Conservation (phyloP, 2,113 vertebrate species). For the Hypocryptadius cinnamomeus region DNA sequence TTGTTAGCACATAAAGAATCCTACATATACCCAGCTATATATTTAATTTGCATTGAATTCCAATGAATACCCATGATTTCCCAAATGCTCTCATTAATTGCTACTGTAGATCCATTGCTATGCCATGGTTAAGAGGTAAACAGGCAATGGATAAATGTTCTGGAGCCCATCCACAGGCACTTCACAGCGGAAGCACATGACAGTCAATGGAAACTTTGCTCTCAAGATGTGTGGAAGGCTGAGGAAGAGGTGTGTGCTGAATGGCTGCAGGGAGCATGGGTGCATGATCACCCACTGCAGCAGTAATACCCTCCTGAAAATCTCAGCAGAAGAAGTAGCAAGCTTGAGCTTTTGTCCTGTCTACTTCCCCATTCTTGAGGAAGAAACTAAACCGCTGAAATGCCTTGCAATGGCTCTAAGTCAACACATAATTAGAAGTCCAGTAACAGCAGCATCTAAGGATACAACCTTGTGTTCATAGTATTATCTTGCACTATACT, state of each 20-base stretch:
- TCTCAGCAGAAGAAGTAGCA: not conserved
- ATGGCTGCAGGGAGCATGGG: not conserved
- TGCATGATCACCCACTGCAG: not conserved
- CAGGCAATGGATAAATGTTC: not conserved
- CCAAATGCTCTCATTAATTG: not conserved
- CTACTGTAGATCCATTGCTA: not conserved
- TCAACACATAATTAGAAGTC: not conserved
- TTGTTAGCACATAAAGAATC: not conserved
- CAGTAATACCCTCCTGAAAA: not conserved
- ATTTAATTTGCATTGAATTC: constrained; percentile 31
- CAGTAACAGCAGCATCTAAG: not conserved
- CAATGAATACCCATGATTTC: not conserved
- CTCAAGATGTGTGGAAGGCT: not conserved
- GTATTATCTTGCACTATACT: not conserved
- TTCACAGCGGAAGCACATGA: not conserved
- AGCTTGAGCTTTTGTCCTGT: not conserved
- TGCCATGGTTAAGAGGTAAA: not conserved
- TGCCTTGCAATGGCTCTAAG: not conserved
- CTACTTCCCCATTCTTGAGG: not conserved
- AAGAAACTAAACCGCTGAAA: not conserved
- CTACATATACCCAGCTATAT: not conserved
- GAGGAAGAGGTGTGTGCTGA: not conserved
- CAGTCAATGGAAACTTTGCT: not conserved
- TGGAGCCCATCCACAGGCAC: not conserved
- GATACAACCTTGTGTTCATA: not conserved